Base-by-base conservation (phyloP, 2,888 invertebrate genomes). In the Caenorhabditis sulstoni region DNA sequence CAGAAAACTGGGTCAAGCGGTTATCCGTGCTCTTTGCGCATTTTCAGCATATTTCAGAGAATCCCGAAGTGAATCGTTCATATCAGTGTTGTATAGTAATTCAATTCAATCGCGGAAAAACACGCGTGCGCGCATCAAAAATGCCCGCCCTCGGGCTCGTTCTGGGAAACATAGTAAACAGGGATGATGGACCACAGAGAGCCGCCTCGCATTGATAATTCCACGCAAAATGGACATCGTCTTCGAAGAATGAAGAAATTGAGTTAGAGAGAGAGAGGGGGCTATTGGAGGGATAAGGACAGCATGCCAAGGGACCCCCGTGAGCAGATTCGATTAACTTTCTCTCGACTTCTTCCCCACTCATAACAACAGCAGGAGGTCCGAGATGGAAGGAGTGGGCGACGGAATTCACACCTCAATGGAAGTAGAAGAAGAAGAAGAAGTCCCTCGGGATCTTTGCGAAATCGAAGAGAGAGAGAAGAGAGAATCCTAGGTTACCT, bases 171-270 rank as follows among this genome's bases (percentile, higher is more conserved):
- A 39, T 55, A 39, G 22, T 35, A 68, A 68, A 68, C 68, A 61
- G 41, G 52, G 52, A 52, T 52, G 68, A 52, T 68, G 57, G 2
- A 52, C 52, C 39, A 22, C 35, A 41, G 37, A 29, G 58, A 57
- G 39, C 23, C 58, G 14, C 14, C 41, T 29, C 74, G 61, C 67
- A 75, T 75, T 75, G 75, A 75, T 75, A 75, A 75, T 75, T 75
- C 75, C 75, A 75, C 75, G 75, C 75, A 61, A 75, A 75, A 67
- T 75, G 73, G 66, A 66, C 50, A 66, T 45, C 52, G 47, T 58
- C 50, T 65, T 20, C 29, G 29, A 29, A 29, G 29, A 29, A 29
- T 29, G 29, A 53, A 45, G 45, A 67, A 75, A 75, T 75, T 75
- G 75, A 75, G 75, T 75, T 75, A 75, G 64, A 62, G 70, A 62